phyloP scores from a whole-genome alignment of 2,113 vertebrate genomes.

The Corydoras sp. region DNA sequence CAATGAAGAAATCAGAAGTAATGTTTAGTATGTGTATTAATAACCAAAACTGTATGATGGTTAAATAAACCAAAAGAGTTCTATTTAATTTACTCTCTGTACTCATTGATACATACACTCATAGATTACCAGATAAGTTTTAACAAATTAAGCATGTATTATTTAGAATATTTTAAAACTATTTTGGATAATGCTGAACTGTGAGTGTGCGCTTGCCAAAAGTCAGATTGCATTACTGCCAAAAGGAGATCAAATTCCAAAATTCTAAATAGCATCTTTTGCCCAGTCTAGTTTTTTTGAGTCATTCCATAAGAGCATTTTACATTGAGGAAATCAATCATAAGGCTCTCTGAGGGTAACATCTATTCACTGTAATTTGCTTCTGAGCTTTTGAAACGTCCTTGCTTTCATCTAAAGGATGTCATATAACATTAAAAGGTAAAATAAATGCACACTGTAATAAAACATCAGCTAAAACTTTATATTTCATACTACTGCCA shows the following conservation, averaged over 20 bases:
- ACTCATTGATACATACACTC: neutral
- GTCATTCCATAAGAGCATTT: neutral
- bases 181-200: slow-evolving; percentile 27
- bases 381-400: slow-evolving; percentile 10
- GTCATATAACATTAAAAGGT: too few species aligned
- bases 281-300: neutral
- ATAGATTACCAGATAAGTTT: slow-evolving; percentile 15
- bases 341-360: slow-evolving; percentile 7
- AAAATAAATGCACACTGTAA: too few species aligned
- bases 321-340: slow-evolving; percentile 21
- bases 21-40: neutral
- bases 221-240: slow-evolving; percentile 53
- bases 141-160: neutral
- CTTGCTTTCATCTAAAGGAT: slow-evolving; percentile 17
- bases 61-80: too few species aligned
- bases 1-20: neutral
- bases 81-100: neutral
- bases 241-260: slow-evolving; percentile 53
- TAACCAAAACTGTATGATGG: neutral
- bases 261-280: slow-evolving; percentile 35
- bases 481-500: too few species aligned
- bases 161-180: slow-evolving; percentile 10
- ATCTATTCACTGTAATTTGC: slow-evolving; percentile 9
- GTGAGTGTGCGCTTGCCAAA: slow-evolving; percentile 40
- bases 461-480: too few species aligned